Percentiles rank a stretch among this genome's conserved stretches.
phyloP scores from a whole-genome alignment of 2,888 invertebrate genomes.

The Mesopsocus fuscifrons region DNA sequence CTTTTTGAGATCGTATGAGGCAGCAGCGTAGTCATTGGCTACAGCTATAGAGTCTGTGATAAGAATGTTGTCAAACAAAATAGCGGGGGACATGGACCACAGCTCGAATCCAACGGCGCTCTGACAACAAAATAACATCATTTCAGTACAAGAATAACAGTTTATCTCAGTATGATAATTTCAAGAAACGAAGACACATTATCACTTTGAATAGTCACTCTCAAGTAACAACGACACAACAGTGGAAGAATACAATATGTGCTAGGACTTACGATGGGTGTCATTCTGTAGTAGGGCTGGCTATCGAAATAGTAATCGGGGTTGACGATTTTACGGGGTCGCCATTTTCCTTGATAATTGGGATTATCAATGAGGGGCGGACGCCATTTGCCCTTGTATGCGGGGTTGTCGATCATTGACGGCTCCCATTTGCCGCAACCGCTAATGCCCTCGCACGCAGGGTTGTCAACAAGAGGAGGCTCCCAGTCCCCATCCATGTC shows the following conservation, averaged over 20 bases:
- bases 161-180: constrained; percentile 8
- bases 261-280: constrained; percentile 57
- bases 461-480: constrained; percentile 80
- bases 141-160: constrained; percentile 10
- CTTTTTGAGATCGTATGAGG: constrained; percentile 69
- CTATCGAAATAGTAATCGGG: constrained; percentile 85
- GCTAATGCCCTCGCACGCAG: constrained; percentile 51
- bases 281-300: constrained; percentile 79
- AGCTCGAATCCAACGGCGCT: constrained; percentile 87
- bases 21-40: constrained; percentile 61
- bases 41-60: constrained; percentile 63
- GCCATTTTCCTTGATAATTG: constrained; percentile 91
- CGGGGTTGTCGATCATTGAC: constrained; percentile 71
- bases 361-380: constrained; percentile 81
- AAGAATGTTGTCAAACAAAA: constrained; percentile 90
- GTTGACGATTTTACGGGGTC: constrained; percentile 67
- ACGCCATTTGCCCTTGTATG: constrained; percentile 86
- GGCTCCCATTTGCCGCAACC: constrained; percentile 89
- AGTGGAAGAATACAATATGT: neutral
- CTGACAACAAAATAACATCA: constrained; percentile 29
- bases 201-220: no score
- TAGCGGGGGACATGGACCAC: constrained; percentile 94
- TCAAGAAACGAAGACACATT: neutral
- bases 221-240: neutral
- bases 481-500: constrained; percentile 99